phyloP scores from a whole-genome alignment of 2,113 vertebrate species.

The Mus spicilegus region DNA sequence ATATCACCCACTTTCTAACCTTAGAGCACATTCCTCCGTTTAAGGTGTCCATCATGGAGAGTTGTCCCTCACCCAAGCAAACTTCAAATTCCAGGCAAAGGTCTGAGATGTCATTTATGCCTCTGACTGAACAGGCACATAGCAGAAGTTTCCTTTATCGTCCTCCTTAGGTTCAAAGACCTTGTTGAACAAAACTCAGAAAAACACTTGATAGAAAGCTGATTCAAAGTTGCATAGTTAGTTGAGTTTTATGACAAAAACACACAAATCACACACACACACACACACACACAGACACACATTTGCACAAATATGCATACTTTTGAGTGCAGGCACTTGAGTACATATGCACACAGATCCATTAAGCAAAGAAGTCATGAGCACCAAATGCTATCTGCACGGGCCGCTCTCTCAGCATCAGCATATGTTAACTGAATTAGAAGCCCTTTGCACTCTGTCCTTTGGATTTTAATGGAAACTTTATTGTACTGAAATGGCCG shows the following conservation, averaged over 20 bases:
- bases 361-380: accelerated
- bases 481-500: not conserved
- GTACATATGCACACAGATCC: not conserved
- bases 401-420: accelerated
- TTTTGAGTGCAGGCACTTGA: no score
- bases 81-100: not conserved
- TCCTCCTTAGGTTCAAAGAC: not conserved
- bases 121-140: not conserved
- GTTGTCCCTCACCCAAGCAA: not conserved
- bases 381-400: not conserved
- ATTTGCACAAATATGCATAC: not conserved
- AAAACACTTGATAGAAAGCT: not conserved
- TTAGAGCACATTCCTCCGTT: not conserved
- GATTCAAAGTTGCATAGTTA: not conserved
- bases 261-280: not conserved
- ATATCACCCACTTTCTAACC: not conserved
- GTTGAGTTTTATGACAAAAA: not conserved
- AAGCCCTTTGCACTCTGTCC: not conserved
- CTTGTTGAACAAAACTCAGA: not conserved
- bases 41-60: not conserved
- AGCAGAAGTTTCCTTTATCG: not conserved
- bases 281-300: not conserved
- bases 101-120: not conserved
- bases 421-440: no score
- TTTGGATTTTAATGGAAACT: not conserved